A percentile compares a stretch with the other conserved stretches of the same genome.
Evolutionary conservation across 2,113 vertebrate species (phyloP).

Genomic region (Proteles cristata): DNA sequence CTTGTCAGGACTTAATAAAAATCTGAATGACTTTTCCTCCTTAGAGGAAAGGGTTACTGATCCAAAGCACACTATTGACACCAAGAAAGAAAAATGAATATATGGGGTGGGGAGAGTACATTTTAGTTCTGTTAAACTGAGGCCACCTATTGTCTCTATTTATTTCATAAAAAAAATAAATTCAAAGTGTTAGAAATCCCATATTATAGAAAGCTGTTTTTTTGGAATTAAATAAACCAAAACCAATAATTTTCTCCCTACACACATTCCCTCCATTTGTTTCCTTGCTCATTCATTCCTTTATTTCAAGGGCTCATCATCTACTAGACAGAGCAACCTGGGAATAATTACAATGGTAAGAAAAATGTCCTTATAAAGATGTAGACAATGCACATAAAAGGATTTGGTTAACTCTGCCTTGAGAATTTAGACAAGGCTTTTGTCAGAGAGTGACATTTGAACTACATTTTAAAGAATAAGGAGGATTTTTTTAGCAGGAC

Average conservation of each 20-base stretch:
- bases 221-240: constrained; percentile 51
- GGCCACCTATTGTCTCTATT: constrained; percentile 59
- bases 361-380: constrained; percentile 56
- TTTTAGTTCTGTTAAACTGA: constrained; percentile 66
- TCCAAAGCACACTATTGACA: constrained; percentile 75
- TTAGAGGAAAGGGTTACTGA: constrained; percentile 79
- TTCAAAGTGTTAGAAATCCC: neutral
- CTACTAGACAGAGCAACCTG: constrained; percentile 3
- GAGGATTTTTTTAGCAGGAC: constrained; percentile 39
- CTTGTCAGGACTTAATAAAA: constrained; percentile 80
- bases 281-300: neutral
- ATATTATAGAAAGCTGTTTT: constrained; percentile 34
- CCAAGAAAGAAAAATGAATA: constrained; percentile 69
- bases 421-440: constrained; percentile 37
- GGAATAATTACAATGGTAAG: constrained; percentile 55
- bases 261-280: neutral
- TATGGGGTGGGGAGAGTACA: constrained; percentile 63
- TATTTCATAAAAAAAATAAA: neutral
- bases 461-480: constrained; percentile 16
- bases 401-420: constrained; percentile 31
- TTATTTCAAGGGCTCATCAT: neutral
- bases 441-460: constrained; percentile 47
- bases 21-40: constrained; percentile 80
- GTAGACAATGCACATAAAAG: neutral
- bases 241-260: constrained; percentile 51